Base-by-base conservation (phyloP, 2,888 invertebrate genomes). In the Plebejus anna region DNA sequence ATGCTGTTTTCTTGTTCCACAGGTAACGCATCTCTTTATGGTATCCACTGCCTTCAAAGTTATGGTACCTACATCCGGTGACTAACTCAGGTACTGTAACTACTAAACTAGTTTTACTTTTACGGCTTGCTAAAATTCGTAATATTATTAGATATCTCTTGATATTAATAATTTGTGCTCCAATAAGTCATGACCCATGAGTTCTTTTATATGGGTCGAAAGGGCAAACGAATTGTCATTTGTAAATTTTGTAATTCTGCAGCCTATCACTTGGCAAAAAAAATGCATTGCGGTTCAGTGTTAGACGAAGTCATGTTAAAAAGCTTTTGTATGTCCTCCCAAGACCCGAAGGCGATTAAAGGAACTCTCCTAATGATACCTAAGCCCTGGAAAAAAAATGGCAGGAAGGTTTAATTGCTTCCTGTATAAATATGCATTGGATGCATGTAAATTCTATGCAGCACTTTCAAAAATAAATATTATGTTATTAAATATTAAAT, bases 11-110 rank as follows among this genome's bases (percentile, higher is more conserved):
- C 66, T 66, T 66, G 66, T 66, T 66, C 36, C 32, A 66, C 79
- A 78, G 79, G 79, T 79, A 79, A 79, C 76, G 13, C 66, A 36
- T 66, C 66, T 66, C 66, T 66, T 66, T 66, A 66, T 66, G 66
- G 32, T 66, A 66, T 66, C 32, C 2, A 28, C 61, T 32, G 66
- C 66, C 66, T 66, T 66, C 32, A 32, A 5, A 66, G 66, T 66
- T 66, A 32, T 32, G 66, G 72, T 72, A 61, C 42, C 7, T 11
- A 47, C 73, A 76, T 79, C 78, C 76, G 76, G 79, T 79, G 78
- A 78, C 72, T 76, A 61, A 61, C 28, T 61, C 32, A 66, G 66
- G 66, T 36, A 66, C 66, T 13, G 32, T 13, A 13, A 32, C 66
- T 16, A 66, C 32, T 66, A 16, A 32, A 66, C 66, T 66, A 66